Percentiles rank a stretch among this genome's conserved stretches.
These are phyloP conservation scores for Phataginus tetradactyla DNA, from an alignment of 2,797 vertebrate genomes.

Conservation along the genomic window DNA sequence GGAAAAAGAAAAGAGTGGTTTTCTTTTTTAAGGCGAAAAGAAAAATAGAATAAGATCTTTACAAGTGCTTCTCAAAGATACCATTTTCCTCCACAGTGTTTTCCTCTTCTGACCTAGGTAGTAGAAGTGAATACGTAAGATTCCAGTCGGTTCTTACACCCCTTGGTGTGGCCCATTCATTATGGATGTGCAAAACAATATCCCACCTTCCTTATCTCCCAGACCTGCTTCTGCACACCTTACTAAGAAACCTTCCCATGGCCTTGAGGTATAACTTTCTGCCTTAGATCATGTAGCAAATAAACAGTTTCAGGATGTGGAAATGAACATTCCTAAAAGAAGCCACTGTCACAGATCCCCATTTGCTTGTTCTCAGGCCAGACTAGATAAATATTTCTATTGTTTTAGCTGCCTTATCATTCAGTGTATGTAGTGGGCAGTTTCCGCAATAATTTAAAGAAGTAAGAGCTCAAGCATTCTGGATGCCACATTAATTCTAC, in stretches of 20 bases:
- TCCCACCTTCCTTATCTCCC: conserved; percentile 66
- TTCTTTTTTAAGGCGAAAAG: conserved; percentile 4
- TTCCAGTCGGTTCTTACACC: conserved; percentile 78
- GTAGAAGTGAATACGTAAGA: conserved; percentile 72
- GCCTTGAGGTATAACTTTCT: conserved; percentile 64
- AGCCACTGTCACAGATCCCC: background rate
- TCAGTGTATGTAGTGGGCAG: background rate
- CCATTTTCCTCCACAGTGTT: conserved; percentile 35
- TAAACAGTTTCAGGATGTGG: conserved; percentile 6
- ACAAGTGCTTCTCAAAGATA: background rate
- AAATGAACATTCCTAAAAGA: conserved; percentile 63
- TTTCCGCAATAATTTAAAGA: conserved; percentile 31
- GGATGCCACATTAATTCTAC: conserved; percentile 3
- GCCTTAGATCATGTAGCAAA: conserved; percentile 66
- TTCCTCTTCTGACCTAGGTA: conserved; percentile 58
- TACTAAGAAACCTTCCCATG: conserved; percentile 55
- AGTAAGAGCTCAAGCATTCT: conserved; percentile 28
- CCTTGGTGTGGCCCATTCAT: conserved; percentile 72
- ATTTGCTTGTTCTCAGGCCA: conserved; percentile 18
- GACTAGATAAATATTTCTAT: conserved; percentile 29
- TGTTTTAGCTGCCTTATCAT: conserved; percentile 27
- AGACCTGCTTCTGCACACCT: conserved; percentile 13
- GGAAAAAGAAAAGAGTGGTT: background rate
- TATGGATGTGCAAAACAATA: conserved; percentile 76
- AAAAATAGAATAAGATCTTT: background rate